Base-by-base conservation (phyloP, 1,140 invertebrate species). In the Drosophila azteca region DNA sequence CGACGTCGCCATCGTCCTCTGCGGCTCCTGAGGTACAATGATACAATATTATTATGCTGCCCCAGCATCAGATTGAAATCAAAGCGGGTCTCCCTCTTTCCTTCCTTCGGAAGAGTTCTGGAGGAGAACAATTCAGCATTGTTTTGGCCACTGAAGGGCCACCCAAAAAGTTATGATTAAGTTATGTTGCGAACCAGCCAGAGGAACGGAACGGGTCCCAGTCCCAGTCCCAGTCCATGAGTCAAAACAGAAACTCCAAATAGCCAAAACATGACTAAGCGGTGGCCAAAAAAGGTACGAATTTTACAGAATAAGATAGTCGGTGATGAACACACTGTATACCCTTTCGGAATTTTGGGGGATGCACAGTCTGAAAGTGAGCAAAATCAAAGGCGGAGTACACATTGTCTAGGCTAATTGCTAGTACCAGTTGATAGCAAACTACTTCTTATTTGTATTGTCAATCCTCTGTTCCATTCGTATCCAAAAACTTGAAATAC, bases 161-260 rank as follows among this genome's bases (percentile, higher is more conserved):
- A 90, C 88, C 87, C 87, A 90, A 87, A 88, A 87, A 74, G 88
- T 90, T 90, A 90, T 90, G 88, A 90, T 90, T 90, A 88, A 90
- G 79, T 82, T 84, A 88, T 88, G 83, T 74, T 76, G 77, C 52
- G 51, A 55, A 22, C 45, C 53, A 20, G 24, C 17, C 59, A 22
- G 49, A 31, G 44, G n/a, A 73, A 15, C 66, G 59, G 44, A 26
- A 45, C 26, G 44, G 59, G 44, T n/a, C n/a, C n/a, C n/a, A n/a
- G 54, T 66, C 51, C 55, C 17, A 41, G 54, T 66, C 51, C 51
- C 64, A 48, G 48, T 51, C 51, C 51, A 68, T 69, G 67, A 69
- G 64, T 69, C 67, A 69, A 69, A 39, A 35, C 64, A 58, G 45
- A 58, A 60, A 63, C 71, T 57, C 45, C 58, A 88, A 87, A 87